A percentile compares a stretch with the other conserved stretches of the same genome.
Conservation (phyloP, 2,888 invertebrate genomes). For the Eurois occulta region DNA sequence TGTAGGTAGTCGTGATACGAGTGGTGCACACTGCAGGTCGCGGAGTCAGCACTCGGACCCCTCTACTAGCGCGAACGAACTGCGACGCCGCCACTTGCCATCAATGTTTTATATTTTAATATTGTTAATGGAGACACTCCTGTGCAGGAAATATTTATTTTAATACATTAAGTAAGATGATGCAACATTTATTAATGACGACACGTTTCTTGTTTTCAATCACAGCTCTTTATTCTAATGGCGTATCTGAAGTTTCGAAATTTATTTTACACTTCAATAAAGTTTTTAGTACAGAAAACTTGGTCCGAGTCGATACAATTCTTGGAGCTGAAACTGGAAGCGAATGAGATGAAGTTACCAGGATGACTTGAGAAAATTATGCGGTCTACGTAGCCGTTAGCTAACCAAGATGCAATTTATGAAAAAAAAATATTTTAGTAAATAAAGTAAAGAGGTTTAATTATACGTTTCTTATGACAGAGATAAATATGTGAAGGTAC, state of each 20-base stretch:
- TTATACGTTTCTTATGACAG: neutral
- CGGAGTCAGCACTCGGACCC: conserved; percentile 63
- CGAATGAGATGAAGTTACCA: conserved; percentile 40
- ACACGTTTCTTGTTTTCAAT: conserved; percentile 22
- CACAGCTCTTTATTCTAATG: conserved; percentile 26
- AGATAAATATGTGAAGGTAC: neutral
- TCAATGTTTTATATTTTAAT: conserved; percentile 74
- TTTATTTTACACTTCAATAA: conserved; percentile 30
- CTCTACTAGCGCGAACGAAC: conserved; percentile 49
- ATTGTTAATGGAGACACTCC: conserved; percentile 60
- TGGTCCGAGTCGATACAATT: conserved; percentile 44
- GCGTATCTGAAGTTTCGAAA: conserved; percentile 19
- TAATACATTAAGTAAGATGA: conserved; percentile 47
- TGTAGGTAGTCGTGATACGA: conserved; percentile 71
- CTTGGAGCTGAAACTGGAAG: conserved; percentile 41
- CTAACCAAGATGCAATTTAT: neutral
- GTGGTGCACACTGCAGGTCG: conserved; percentile 72
- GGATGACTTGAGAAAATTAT: conserved; percentile 41
- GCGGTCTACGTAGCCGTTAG: conserved; percentile 12
- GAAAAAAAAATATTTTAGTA: neutral
- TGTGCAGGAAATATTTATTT: conserved; percentile 25
- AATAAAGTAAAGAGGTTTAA: neutral
- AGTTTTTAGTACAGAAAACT: conserved; percentile 45
- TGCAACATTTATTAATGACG: conserved; percentile 38
- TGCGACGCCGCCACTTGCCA: conserved; percentile 43